Conservation (phyloP, 1,140 invertebrate genomes). For the Drosophila littoralis region DNA sequence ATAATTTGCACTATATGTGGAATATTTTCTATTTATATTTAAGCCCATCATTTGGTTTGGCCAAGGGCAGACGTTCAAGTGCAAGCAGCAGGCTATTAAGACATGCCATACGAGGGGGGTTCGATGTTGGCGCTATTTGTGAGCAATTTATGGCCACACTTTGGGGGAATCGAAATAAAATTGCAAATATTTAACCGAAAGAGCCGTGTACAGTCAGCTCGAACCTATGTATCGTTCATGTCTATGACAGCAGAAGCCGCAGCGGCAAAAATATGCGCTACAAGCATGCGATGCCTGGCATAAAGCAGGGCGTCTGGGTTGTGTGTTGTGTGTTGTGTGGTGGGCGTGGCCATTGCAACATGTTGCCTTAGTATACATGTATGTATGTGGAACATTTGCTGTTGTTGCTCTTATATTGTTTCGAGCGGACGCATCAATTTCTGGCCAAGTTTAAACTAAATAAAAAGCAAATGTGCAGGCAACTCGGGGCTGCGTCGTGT, state of each 20-base stretch:
- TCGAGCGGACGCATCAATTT: conserved; percentile 73
- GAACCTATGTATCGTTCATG: conserved; percentile 50
- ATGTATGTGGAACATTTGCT: conserved; percentile 34
- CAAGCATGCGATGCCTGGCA: conserved; percentile 62
- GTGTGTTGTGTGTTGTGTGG: too few species aligned
- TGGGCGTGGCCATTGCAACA: conserved; percentile 61
- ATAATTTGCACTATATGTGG: too few species aligned
- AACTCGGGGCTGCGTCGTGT: conserved; percentile 20
- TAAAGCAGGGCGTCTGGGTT: too few species aligned
- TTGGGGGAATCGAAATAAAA: conserved; percentile 61
- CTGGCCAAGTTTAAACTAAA: conserved; percentile 70
- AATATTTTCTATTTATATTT: too few species aligned
- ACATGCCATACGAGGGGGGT: background rate
- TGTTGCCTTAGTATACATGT: conserved; percentile 67
- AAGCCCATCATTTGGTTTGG: too few species aligned
- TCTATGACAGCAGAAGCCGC: conserved; percentile 63
- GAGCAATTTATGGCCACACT: conserved; percentile 74
- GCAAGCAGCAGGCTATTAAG: too few species aligned
- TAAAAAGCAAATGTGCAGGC: conserved; percentile 24
- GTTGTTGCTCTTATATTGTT: conserved; percentile 62
- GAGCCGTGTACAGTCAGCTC: conserved; percentile 1
- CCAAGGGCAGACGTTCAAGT: too few species aligned
- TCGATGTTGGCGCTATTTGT: conserved; percentile 36
- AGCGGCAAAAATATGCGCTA: conserved; percentile 67
- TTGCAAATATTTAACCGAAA: conserved; percentile 70